Evolutionary conservation across 2,888 invertebrate species (phyloP), one percentile per base, ranked within the genome.

Genomic region (Abscondita cerata): DNA sequence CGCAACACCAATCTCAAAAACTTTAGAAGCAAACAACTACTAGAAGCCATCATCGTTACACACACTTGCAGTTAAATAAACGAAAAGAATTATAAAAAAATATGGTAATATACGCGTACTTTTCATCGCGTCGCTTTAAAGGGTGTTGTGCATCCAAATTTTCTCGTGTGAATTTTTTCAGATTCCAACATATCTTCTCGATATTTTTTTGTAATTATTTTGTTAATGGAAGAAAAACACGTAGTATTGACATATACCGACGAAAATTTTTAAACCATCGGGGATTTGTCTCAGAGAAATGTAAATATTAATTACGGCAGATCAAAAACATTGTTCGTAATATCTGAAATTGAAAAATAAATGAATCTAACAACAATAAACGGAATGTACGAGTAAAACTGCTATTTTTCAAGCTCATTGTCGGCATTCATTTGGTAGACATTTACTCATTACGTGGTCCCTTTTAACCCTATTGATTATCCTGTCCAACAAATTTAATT

Each of bases 401-500:
- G 64, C 53, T 64, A 64, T 64, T 60, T 64, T 64, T 65, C 65
- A 60, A 65, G 56, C 62, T 58, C 64, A 59, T 55, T 64, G 67
- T 63, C 64, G 54, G 64, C 56, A 52, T 57, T 48, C 59, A 53
- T 60, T 65, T 53, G 63, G 60, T 53, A 54, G 63, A 63, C 60
- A 56, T 62, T 63, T 60, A 63, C 63, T 66, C 66, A 66, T 65
- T 63, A 63, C 56, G 31, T 38, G 57, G 57, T 52, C 60, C 63
- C 63, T 71, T 73, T 68, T 72, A 74, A 73, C 72, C 72, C 74
- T 76, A 78, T 78, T 76, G 78, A 78, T 78, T 78, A 76, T 74
- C 71, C 73, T 74, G 75, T 75, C 75, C 72, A 72, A 72, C 60
- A 59, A 63, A 67, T 64, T 68, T 66, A 70, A 70, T 70, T 68